Percentiles rank a stretch among this genome's conserved stretches.
Conservation (phyloP, 1,140 invertebrate genomes). For the Conus betulinus region DNA sequence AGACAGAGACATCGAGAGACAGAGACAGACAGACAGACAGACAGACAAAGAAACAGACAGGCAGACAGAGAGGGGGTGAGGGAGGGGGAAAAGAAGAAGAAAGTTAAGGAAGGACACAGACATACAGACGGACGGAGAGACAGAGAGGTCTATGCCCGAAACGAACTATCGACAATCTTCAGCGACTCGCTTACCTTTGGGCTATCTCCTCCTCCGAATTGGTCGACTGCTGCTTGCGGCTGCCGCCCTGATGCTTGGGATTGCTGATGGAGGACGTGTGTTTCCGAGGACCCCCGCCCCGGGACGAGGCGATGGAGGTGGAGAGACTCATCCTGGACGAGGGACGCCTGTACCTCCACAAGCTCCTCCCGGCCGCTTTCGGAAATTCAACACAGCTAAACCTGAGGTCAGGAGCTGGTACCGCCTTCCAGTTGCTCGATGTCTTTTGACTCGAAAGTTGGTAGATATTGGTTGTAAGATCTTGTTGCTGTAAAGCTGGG, state of each 20-base stretch:
- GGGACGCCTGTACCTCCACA: background rate
- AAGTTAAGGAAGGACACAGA: too few species aligned
- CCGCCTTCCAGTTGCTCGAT: too few species aligned
- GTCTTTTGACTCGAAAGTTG: too few species aligned
- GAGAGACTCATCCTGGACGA: background rate
- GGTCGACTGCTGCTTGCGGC: conserved; percentile 1
- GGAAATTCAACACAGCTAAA: too few species aligned
- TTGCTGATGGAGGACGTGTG: background rate
- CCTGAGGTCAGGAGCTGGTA: too few species aligned
- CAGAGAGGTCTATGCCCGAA: background rate
- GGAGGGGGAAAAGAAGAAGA: too few species aligned
- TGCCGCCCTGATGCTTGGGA: conserved; percentile 6
- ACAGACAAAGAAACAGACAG: too few species aligned
- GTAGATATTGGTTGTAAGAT: too few species aligned
- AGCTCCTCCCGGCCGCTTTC: background rate
- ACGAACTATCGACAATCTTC: background rate
- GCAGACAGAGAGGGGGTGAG: too few species aligned
- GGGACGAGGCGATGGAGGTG: conserved; percentile 1
- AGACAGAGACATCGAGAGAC: too few species aligned
- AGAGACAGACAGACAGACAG: too few species aligned
- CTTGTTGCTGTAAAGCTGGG: too few species aligned
- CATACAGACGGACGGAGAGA: background rate
- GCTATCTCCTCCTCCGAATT: conserved; percentile 15
- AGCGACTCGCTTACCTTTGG: background rate
- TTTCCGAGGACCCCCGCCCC: conserved; percentile 6